These are phyloP conservation scores for Anhinga anhinga DNA, from an alignment of 2,113 vertebrate genomes.

Conservation along the genomic window DNA sequence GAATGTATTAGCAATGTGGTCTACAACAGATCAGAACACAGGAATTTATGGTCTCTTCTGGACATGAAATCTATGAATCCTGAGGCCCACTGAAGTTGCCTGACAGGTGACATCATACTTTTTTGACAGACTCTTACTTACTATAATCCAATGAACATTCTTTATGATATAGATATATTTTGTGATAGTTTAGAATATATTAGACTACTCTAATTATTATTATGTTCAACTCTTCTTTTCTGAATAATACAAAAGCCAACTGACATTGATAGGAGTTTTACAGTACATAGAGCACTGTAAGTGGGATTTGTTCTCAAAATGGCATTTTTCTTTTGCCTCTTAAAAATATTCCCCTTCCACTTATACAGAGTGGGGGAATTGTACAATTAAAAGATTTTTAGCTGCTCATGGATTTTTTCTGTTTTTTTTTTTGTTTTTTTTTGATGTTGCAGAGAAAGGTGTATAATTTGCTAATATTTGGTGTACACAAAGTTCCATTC, in stretches of 20 bases:
- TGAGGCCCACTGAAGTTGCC: not conserved
- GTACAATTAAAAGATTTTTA: not conserved
- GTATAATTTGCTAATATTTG: not conserved
- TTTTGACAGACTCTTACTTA: not conserved
- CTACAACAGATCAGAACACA: not conserved
- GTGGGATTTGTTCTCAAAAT: not conserved
- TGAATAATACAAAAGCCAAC: not conserved
- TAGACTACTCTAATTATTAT: not conserved
- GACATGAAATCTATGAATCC: not conserved
- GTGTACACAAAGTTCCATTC: not conserved
- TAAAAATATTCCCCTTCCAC: not conserved
- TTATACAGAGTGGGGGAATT: not conserved
- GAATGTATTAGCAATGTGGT: rapidly evolving
- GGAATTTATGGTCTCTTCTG: not conserved
- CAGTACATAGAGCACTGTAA: not conserved
- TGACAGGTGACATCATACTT: not conserved
- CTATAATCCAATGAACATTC: not conserved
- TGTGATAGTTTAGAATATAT: not conserved
- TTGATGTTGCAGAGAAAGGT: not conserved
- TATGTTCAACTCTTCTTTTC: not conserved
- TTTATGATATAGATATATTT: not conserved
- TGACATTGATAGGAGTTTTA: not conserved
- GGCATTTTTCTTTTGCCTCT: not conserved
- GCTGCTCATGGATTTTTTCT: not conserved
- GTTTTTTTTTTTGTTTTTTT: not conserved